Base-by-base conservation (phyloP, 2,888 invertebrate species). In the Hipparchia sbordonii region DNA sequence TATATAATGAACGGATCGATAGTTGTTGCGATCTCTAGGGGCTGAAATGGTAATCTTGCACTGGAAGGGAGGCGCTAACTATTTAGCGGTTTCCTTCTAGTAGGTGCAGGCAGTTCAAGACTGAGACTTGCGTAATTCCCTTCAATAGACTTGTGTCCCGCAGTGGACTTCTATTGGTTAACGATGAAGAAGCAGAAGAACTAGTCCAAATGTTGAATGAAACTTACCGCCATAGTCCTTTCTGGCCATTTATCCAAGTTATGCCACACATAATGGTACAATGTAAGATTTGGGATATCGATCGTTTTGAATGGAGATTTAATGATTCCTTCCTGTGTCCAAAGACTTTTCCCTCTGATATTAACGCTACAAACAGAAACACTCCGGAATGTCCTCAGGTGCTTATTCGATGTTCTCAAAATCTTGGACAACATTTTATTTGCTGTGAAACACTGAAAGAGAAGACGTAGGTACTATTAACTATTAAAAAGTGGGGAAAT, bases 181-280 rank as follows among this genome's bases (percentile, higher is more conserved):
- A n/a, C 54, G 52, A 52, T 12, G 39, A 12, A 52, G n/a, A 13
- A 57, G 2, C 0, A 56, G n/a, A 6, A n/a, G 10, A 56, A 56
- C 33, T 60, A 39, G 5, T 39, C 39, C 5, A 39, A 39, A 39
- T 2, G 39, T 0, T 1, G 39, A 48, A 7, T 52, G 13, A 57
- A 59, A 94, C 95, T 95, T 85, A 96, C 96, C 83, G 95, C 78
- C 54, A 95, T 95, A 6, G 95, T 95, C 77, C 94, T 93, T 71
- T 96, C 93, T 5, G 95, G 94, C 96, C 96, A 96, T 87, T 92
- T 95, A 33, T 95, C 94, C 67, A 96, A 81, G 81, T 95, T 92
- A 76, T 89, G 88, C 96, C 96, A 96, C 4, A 96, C 89, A 76
- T 94, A 95, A 78, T 96, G 95, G 71, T 95, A 91, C 69, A 96